Evolutionary conservation across 2,113 vertebrate genomes (phyloP).

Genomic region (Myocastor coypus): DNA sequence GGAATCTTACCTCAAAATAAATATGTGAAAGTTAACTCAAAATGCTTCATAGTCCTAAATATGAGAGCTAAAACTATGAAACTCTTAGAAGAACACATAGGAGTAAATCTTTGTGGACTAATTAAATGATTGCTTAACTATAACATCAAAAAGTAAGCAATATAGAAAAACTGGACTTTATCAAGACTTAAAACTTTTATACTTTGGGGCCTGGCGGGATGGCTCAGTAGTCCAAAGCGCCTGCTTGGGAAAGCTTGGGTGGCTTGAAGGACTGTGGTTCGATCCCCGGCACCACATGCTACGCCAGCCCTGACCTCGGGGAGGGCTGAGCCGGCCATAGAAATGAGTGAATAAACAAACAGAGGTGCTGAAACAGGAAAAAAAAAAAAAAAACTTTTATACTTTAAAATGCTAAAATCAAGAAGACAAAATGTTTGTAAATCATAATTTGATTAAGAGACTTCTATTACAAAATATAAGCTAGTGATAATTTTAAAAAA

Average conservation of each 20-base stretch:
- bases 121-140: conserved; percentile 20
- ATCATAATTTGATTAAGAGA: background rate
- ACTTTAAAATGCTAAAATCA: background rate
- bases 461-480: conserved; percentile 7
- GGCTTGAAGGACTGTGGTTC: too few species aligned
- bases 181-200: background rate
- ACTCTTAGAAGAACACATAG: background rate
- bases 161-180: background rate
- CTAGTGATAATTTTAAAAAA: background rate
- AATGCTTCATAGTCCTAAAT: background rate
- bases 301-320: too few species aligned
- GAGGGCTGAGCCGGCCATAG: too few species aligned
- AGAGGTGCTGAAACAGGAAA: too few species aligned
- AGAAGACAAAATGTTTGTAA: conserved; percentile 22
- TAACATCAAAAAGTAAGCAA: background rate
- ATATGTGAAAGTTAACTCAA: conserved; percentile 32
- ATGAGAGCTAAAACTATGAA: background rate
- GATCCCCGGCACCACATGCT: too few species aligned
- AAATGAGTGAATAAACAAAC: too few species aligned
- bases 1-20: background rate
- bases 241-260: too few species aligned
- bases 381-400: too few species aligned
- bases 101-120: background rate
- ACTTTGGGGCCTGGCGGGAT: too few species aligned
- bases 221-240: too few species aligned